phyloP scores from a whole-genome alignment of 2,797 vertebrate species.

The Sternotherus odoratus region DNA sequence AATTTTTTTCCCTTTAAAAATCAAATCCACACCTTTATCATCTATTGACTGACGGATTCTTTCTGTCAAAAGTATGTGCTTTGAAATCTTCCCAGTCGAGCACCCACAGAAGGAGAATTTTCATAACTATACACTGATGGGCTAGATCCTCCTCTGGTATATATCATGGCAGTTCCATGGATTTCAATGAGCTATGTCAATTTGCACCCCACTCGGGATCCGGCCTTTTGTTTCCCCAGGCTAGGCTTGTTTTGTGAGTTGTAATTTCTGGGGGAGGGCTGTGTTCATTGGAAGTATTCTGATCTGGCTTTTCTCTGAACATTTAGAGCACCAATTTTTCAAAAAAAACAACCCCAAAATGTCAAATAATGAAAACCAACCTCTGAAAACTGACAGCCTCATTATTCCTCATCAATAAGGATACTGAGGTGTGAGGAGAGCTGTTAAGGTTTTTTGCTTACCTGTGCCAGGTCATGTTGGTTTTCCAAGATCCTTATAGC shows the following conservation, averaged over 20 bases:
- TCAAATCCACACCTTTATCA: too few relatives aligned
- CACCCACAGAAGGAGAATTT: too few relatives aligned
- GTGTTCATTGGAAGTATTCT: neutral
- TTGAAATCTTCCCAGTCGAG: neutral
- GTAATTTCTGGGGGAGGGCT: neutral
- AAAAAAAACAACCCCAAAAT: neutral
- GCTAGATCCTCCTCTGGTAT: neutral
- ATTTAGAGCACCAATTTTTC: neutral
- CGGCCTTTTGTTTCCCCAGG: neutral
- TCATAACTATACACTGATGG: too few relatives aligned
- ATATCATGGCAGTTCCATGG: neutral
- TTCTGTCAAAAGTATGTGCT: neutral
- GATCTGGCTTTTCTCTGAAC: neutral
- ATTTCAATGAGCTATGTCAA: neutral
- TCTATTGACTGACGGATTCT: neutral
- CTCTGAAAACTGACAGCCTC: neutral
- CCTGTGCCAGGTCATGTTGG: constrained; percentile 74
- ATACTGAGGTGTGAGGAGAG: neutral
- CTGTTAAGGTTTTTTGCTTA: constrained; percentile 7
- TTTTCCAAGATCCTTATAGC: constrained; percentile 77
- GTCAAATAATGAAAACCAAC: neutral
- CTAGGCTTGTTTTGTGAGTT: too few relatives aligned
- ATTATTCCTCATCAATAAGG: too few relatives aligned
- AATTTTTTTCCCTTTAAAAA: neutral
- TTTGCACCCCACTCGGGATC: neutral